Percentiles rank a stretch among this genome's conserved stretches.
Conservation (phyloP, 2,888 invertebrate species). For the Leptura quadrifasciata region DNA sequence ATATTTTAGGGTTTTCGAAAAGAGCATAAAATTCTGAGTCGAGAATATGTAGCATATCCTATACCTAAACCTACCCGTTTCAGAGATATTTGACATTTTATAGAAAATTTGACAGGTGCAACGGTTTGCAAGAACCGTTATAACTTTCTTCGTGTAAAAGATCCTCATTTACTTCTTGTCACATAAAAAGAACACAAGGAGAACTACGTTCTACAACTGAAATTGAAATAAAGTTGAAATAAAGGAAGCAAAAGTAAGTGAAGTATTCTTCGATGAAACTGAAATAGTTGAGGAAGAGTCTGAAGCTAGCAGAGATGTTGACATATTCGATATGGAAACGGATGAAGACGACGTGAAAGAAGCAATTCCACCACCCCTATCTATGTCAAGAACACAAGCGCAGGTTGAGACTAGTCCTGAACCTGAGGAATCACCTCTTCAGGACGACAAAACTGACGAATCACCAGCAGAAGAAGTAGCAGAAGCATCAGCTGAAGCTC, state of each 20-base stretch:
- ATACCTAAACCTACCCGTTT: no score
- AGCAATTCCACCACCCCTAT: background rate
- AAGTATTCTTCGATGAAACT: constrained; percentile 62
- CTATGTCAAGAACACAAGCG: background rate
- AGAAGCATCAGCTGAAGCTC: no score
- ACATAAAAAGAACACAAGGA: no score
- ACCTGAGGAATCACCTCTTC: background rate
- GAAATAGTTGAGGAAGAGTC: constrained; percentile 58
- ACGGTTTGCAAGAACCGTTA: no score
- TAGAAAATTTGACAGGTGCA: no score
- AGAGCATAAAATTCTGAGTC: no score
- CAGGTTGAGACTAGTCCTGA: background rate
- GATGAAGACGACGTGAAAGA: constrained; percentile 35
- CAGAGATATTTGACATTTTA: no score
- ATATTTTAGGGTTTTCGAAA: no score
- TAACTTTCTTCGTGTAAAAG: no score
- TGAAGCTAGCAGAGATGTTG: constrained; percentile 49
- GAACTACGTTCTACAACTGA: no score
- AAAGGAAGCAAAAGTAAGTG: constrained; percentile 48
- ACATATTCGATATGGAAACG: constrained; percentile 47
- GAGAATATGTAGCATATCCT: no score
- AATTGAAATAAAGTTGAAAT: background rate
- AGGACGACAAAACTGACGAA: background rate
- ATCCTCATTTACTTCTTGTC: no score
- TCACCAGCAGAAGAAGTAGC: background rate